Evolutionary conservation across 2,888 invertebrate genomes (phyloP), one percentile per base, ranked within the genome.

Genomic region (Ligdia adustata): DNA sequence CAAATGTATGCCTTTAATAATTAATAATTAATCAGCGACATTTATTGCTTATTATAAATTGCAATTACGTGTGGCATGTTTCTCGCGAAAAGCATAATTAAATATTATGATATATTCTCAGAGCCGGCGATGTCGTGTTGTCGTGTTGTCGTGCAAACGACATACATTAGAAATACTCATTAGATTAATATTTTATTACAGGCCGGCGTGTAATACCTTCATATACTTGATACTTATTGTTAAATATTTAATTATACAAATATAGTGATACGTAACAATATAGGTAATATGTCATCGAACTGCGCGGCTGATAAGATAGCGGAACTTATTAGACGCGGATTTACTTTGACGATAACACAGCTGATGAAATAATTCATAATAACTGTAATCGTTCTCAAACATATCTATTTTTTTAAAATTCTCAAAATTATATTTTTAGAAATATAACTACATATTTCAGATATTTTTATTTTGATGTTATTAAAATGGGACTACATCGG

Each of bases 21-120:
- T 43, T 34, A 43, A 43, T 35, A 31, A 35, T 43, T 34, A 43
- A 43, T 35, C 35, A 35, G 22, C 20, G 29, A 35, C 43, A 31
- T 44, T 35, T 44, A 44, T 37, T 24, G 16, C 43, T 12, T 31
- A 35, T 43, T 43, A 43, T 35, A 35, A 28, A 33, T 33, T 33
- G 32, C 33, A 41, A 41, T 41, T 24, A 29, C 20, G 26, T 3
- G 11, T 14, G 5, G 11, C 40, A 14, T 31, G 31, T 31, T 22
- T 29, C 28, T 14, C 7, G 14, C 7, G 9, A 11, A 34, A 14
- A 34, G 3, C 3, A 3, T 16, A 16, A 3, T 16, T 16, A 20
- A 7, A 9, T 34, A 32, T 14, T 1, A 9, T 16, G 27, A 18
- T 18, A 1, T n/a, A 7, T 7, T 6, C 6, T 7, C 7, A n/a